A percentile compares a stretch with the other conserved stretches of the same genome.
Conservation (phyloP, 2,113 vertebrate genomes). For the Megalops atlanticus region DNA sequence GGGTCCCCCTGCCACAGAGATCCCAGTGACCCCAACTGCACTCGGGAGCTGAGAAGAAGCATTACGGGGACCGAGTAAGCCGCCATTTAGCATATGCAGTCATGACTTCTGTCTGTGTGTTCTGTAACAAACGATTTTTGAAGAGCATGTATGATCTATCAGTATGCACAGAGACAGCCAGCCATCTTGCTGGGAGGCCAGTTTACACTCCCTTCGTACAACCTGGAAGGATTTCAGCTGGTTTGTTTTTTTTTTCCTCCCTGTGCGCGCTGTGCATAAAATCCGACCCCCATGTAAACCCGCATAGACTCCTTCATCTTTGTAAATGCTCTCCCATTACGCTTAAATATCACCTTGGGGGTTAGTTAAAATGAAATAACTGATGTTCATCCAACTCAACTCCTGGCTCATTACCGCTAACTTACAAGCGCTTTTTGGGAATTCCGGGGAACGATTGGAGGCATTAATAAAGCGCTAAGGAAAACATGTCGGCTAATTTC, state of each 20-base stretch:
- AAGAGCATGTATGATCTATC: background rate
- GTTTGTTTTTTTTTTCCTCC: background rate
- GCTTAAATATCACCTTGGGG: conserved; percentile 27
- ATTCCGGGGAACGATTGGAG: conserved; percentile 18
- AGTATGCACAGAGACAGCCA: background rate
- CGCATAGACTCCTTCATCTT: conserved; percentile 22
- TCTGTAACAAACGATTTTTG: background rate
- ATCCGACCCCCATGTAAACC: conserved; percentile 12
- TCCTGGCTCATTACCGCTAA: conserved; percentile 35
- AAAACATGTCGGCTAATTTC: conserved; percentile 44
- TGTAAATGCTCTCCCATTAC: conserved; percentile 22
- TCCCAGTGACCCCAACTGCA: background rate
- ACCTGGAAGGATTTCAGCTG: background rate
- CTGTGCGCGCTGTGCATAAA: background rate
- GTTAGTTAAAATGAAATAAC: conserved; percentile 30
- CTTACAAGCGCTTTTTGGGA: conserved; percentile 23
- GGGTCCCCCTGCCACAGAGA: background rate
- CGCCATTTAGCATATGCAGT: background rate
- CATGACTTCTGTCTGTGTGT: background rate
- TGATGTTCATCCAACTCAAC: conserved; percentile 26
- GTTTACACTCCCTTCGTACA: background rate
- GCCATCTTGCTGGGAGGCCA: background rate
- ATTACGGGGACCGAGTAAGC: background rate
- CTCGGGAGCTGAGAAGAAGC: background rate
- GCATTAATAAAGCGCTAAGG: conserved; percentile 37